A percentile compares a stretch with the other conserved stretches of the same genome.
These are phyloP conservation scores for Atrichornis clamosus DNA, from an alignment of 2,113 vertebrate species.

Conservation along the genomic window DNA sequence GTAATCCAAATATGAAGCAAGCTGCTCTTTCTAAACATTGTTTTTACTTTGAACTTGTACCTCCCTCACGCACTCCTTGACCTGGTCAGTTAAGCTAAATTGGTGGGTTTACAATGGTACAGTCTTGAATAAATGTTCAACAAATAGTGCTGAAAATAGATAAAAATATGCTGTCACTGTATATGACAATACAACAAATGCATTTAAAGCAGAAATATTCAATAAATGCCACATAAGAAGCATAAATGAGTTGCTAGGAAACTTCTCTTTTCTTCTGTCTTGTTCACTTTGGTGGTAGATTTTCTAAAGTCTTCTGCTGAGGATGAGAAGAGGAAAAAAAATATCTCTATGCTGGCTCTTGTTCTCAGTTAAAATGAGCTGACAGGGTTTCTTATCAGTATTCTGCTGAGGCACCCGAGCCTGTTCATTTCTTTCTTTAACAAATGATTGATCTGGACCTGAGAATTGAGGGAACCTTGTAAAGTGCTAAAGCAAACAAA, in stretches of 20 bases:
- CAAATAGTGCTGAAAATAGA: background rate
- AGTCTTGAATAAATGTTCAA: background rate
- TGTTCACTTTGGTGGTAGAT: background rate
- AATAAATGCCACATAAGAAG: background rate
- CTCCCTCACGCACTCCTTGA: accelerated
- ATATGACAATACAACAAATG: background rate
- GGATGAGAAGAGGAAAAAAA: background rate
- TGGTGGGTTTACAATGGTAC: background rate
- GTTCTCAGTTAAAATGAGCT: conserved; percentile 29
- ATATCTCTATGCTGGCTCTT: background rate
- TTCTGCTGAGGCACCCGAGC: conserved; percentile 31
- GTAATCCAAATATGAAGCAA: background rate
- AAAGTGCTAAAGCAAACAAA: conserved; percentile 66
- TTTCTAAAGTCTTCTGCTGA: background rate
- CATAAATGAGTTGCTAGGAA: background rate
- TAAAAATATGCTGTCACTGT: background rate
- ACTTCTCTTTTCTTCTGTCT: background rate
- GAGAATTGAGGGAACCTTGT: conserved; percentile 48
- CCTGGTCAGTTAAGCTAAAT: background rate
- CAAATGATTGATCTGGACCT: conserved; percentile 62
- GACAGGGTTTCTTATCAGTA: conserved; percentile 45
- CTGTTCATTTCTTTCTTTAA: conserved; percentile 59
- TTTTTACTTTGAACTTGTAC: background rate
- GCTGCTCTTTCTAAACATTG: background rate
- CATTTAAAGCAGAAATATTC: background rate